phyloP scores from a whole-genome alignment of 2,113 vertebrate species.

The Eurypyga helias region DNA sequence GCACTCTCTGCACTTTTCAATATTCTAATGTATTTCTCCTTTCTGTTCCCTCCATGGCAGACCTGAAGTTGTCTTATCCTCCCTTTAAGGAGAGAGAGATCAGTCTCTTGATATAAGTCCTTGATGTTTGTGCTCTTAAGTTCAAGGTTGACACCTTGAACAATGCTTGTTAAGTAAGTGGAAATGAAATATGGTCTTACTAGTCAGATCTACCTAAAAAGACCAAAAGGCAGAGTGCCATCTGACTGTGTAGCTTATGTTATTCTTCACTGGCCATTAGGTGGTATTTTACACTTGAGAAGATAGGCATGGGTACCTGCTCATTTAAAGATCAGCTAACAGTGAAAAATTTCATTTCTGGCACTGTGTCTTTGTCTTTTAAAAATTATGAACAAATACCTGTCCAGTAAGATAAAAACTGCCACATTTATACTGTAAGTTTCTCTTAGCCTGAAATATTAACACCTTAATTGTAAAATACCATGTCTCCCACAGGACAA shows the following conservation, averaged over 20 bases:
- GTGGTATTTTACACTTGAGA: neutral
- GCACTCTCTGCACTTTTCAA: neutral
- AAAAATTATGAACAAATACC: neutral
- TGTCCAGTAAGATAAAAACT: neutral
- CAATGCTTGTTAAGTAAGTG: neutral
- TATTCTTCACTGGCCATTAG: neutral
- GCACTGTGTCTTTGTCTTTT: neutral
- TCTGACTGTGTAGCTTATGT: neutral
- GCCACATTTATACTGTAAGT: neutral
- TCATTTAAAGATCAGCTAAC: neutral
- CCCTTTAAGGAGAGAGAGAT: neutral
- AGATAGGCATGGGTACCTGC: neutral
- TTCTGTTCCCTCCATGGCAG: neutral
- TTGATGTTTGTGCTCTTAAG: neutral
- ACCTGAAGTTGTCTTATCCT: neutral
- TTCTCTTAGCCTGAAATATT: neutral
- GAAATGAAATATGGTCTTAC: neutral
- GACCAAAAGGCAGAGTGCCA: neutral
- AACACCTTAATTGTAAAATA: neutral
- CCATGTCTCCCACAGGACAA: neutral
- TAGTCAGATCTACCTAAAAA: neutral
- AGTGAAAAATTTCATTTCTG: neutral
- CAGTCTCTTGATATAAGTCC: neutral
- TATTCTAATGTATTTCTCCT: neutral
- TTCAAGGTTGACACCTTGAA: neutral